Conservation (phyloP, 2,888 invertebrate species). For the Blera fallax region DNA sequence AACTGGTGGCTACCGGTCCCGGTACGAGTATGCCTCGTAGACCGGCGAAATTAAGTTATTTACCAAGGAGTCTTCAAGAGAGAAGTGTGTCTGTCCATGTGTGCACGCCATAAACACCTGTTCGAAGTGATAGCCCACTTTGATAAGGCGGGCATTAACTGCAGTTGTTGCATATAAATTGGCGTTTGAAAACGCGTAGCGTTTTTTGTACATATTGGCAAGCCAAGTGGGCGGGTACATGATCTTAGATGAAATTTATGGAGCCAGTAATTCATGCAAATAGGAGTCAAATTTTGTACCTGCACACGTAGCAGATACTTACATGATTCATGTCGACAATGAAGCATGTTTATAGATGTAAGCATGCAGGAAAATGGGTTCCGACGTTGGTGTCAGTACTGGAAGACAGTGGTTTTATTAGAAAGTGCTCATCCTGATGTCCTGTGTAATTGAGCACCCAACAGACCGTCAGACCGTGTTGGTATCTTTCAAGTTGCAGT, state of each 20-base stretch:
- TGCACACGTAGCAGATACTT: not conserved
- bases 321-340: not conserved
- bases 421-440: not conserved
- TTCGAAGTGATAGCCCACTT: constrained; percentile 35
- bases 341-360: not conserved
- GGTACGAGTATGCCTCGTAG: not conserved
- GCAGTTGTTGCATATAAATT: not conserved
- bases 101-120: constrained; percentile 25
- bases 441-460: not conserved
- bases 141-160: constrained; percentile 28
- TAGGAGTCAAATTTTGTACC: not conserved
- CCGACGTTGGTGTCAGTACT: not conserved
- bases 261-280: not conserved
- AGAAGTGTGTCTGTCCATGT: not conserved
- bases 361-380: not conserved
- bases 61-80: not conserved
- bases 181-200: not conserved
- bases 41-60: constrained; percentile 36
- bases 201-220: not conserved
- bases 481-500: not conserved
- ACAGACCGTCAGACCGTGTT: not conserved
- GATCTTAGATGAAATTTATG: not conserved
- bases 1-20: not conserved
- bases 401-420: not conserved
- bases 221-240: not conserved